phyloP scores from a whole-genome alignment of 2,113 vertebrate species.

The Lonchura striata region DNA sequence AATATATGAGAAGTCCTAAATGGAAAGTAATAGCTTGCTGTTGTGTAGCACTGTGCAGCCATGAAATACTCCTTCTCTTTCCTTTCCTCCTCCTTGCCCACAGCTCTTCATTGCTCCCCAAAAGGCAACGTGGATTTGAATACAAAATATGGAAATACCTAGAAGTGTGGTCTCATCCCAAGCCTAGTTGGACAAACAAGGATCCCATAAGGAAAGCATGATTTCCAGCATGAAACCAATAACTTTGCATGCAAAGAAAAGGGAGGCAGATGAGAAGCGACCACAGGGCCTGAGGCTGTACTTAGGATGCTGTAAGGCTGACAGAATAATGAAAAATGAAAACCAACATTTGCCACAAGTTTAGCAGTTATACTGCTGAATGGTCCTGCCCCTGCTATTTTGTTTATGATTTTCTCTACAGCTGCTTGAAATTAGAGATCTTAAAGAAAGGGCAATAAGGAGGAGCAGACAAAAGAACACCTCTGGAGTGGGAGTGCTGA shows the following conservation, averaged over 20 bases:
- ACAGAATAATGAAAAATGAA: conserved; percentile 26
- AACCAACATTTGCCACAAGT: background rate
- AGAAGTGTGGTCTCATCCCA: background rate
- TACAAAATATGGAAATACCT: background rate
- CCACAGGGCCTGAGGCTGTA: background rate
- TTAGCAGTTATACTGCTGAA: background rate
- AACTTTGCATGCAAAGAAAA: background rate
- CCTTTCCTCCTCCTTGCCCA: background rate
- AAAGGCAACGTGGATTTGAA: background rate
- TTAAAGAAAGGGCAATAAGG: background rate
- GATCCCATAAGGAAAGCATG: background rate
- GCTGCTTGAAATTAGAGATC: background rate
- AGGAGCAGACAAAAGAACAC: background rate
- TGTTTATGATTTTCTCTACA: background rate
- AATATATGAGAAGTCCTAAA: conserved; percentile 44
- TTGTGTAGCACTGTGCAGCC: background rate
- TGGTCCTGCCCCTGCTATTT: background rate
- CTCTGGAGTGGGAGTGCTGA: background rate
- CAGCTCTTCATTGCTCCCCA: background rate
- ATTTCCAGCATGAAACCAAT: conserved; percentile 20
- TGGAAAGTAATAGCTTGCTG: background rate
- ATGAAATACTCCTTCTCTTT: background rate
- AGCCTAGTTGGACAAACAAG: background rate
- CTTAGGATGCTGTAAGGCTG: conserved; percentile 1
- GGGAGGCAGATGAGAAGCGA: background rate